Conservation (phyloP, 92 coral and sea anemone species). For the Scolanthus callimorphus region DNA sequence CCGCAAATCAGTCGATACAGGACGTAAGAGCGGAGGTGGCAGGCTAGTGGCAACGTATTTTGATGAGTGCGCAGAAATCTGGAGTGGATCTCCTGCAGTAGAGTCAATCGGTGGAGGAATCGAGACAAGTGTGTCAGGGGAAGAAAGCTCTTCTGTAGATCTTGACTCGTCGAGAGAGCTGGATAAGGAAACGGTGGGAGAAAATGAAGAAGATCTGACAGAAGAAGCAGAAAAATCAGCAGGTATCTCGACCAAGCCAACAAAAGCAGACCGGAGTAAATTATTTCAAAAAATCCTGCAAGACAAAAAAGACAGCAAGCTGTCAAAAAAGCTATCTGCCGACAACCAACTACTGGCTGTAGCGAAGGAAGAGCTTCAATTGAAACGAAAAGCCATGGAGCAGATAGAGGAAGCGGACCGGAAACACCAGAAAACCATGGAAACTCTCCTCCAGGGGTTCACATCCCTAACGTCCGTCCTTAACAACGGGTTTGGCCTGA, state of each 20-base stretch:
- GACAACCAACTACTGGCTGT: constrained; percentile 4
- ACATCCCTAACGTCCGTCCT: not conserved
- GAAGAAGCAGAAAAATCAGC: no score
- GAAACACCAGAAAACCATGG: constrained; percentile 15
- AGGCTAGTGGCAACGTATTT: not conserved
- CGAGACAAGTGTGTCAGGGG: no score
- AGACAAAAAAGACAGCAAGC: not conserved
- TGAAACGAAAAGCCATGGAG: no score
- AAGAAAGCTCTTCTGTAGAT: no score
- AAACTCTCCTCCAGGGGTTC: not conserved
- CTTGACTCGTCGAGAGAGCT: no score
- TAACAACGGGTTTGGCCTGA: no score
- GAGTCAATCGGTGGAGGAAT: not conserved
- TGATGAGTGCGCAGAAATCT: constrained; percentile 1
- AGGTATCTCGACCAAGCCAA: no score
- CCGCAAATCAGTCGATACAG: constrained; percentile 2
- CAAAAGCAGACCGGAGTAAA: no score
- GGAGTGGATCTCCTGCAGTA: not conserved
- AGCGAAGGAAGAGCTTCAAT: constrained; percentile 12
- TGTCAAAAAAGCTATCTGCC: not conserved
- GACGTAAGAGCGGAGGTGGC: constrained; percentile 3
- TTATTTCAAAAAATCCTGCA: no score
- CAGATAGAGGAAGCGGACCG: constrained; percentile 7
- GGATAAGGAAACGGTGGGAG: no score
- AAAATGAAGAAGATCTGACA: no score